phyloP scores from a whole-genome alignment of 1,140 invertebrate species.

The Cyclina sinensis region DNA sequence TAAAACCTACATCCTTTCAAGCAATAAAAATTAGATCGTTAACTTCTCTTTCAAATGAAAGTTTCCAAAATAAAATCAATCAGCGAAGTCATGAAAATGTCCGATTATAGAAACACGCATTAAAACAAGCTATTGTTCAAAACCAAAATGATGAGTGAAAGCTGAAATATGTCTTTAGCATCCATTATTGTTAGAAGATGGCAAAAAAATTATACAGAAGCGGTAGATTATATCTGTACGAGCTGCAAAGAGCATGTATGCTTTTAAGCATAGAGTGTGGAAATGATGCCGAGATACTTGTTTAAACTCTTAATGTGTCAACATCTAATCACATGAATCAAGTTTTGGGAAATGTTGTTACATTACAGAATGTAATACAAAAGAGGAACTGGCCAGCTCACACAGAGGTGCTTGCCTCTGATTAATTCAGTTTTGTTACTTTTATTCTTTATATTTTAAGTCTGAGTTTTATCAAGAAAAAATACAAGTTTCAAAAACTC shows the following conservation, averaged over 20 bases:
- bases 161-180: not conserved
- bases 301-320: not conserved
- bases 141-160: slow-evolving; percentile 8
- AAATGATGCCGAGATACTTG: not conserved
- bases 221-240: not conserved
- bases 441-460: too few species aligned
- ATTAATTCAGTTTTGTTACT: too few species aligned
- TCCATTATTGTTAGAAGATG: not conserved
- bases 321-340: too few species aligned
- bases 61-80: slow-evolving; percentile 12
- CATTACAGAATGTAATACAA: too few species aligned
- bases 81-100: slow-evolving; percentile 23
- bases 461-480: too few species aligned
- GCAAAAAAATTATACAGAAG: not conserved
- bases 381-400: too few species aligned
- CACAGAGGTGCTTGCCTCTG: too few species aligned
- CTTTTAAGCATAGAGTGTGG: slow-evolving; percentile 10
- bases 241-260: slow-evolving; percentile 11
- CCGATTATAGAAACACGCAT: not conserved
- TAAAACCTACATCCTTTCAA: not conserved
- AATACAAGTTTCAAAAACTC: too few species aligned
- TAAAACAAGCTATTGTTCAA: not conserved
- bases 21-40: not conserved
- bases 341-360: too few species aligned
- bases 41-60: slow-evolving; percentile 12